Evolutionary conservation across 2,888 invertebrate species (phyloP).

Genomic region (Apamea monoglypha): DNA sequence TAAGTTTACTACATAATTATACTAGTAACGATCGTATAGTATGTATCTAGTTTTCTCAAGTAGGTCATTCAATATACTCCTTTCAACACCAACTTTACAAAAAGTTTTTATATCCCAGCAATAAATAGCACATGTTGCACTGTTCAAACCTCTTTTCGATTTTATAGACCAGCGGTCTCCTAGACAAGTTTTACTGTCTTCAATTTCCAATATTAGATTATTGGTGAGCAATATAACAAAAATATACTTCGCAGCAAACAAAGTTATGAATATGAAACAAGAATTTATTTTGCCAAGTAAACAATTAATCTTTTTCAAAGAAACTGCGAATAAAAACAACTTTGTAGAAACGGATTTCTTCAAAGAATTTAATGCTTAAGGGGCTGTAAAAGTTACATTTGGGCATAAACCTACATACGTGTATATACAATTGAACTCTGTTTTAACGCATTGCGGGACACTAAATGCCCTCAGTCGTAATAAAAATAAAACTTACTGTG

Average conservation of each 20-base stretch:
- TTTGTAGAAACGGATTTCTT: background rate
- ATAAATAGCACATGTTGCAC: slow-evolving; percentile 12
- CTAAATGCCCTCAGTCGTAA: background rate
- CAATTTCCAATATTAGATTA: slow-evolving; percentile 21
- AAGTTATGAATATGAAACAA: slow-evolving; percentile 21
- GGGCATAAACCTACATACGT: background rate
- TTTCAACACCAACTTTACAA: background rate
- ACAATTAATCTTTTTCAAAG: background rate
- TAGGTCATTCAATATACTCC: background rate
- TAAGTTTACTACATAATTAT: background rate
- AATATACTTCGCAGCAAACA: slow-evolving; percentile 11
- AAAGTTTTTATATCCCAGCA: slow-evolving; percentile 2
- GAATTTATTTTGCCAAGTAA: slow-evolving; percentile 30
- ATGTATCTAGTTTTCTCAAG: too few species aligned
- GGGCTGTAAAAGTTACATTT: background rate
- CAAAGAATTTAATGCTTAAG: background rate
- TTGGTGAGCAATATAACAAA: slow-evolving; percentile 17
- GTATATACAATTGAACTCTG: background rate
- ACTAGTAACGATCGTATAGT: background rate
- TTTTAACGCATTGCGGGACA: background rate
- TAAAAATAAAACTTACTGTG: background rate
- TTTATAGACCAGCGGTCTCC: slow-evolving; percentile 5
- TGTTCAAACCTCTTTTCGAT: slow-evolving; percentile 10
- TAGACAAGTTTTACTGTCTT: slow-evolving; percentile 28
- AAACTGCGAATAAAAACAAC: background rate